A percentile compares a stretch with the other conserved stretches of the same genome.
phyloP scores from a whole-genome alignment of 2,113 vertebrate genomes.

The Oreochromis niloticus region DNA sequence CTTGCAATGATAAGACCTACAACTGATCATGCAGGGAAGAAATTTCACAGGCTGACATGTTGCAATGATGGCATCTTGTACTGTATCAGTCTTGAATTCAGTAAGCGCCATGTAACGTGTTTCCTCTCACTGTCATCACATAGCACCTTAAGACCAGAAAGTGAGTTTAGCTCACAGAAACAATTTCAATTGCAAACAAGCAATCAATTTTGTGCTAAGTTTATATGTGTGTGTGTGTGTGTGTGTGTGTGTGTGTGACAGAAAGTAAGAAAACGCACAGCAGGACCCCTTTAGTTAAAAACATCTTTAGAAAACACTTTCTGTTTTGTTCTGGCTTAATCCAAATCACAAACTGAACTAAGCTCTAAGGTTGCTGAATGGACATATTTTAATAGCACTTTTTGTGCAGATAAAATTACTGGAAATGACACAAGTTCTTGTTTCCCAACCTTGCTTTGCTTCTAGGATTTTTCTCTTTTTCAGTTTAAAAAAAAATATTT shows the following conservation, averaged over 20 bases:
- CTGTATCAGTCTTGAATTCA: not conserved
- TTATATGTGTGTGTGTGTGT: too few relatives aligned
- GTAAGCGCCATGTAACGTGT: not conserved
- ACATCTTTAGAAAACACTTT: not conserved
- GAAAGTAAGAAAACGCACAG: not conserved
- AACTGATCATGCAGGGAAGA: not conserved
- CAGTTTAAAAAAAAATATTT: not conserved
- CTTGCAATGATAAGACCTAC: not conserved
- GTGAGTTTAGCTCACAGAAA: not conserved
- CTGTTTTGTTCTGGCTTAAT: not conserved
- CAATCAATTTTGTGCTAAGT: not conserved
- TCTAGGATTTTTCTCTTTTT: not conserved
- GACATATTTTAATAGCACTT: not conserved
- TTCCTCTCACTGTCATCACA: not conserved
- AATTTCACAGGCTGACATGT: not conserved
- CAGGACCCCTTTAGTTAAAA: not conserved
- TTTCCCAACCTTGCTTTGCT: not conserved
- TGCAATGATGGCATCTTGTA: accelerated
- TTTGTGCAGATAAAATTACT: not conserved
- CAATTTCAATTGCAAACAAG: too few relatives aligned
- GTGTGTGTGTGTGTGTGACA: not conserved
- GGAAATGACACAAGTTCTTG: not conserved
- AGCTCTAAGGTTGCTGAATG: not conserved
- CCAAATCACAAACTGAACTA: not conserved
- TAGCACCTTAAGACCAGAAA: not conserved